A percentile compares a stretch with the other conserved stretches of the same genome.
Conservation (phyloP, 2,797 vertebrate genomes). For the Sebastolobus altivelis region DNA sequence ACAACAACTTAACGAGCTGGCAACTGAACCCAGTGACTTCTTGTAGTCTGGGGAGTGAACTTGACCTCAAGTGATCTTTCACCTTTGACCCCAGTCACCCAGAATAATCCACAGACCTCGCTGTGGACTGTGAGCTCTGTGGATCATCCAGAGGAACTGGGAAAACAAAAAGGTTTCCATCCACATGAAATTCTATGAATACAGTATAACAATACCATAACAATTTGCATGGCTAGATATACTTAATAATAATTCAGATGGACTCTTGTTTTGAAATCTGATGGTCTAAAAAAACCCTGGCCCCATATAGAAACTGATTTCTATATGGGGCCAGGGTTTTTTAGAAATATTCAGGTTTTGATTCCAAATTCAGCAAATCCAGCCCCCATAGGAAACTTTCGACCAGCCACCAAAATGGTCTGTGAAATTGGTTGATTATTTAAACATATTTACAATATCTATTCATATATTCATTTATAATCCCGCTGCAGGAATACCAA, state of each 20-base stretch:
- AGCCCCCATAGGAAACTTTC: not conserved
- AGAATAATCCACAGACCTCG: not conserved
- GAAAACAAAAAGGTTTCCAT: not conserved
- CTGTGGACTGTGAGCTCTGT: not conserved
- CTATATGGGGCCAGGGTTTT: not conserved
- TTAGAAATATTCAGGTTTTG: not conserved
- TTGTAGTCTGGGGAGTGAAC: slow-evolving; percentile 1
- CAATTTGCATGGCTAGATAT: no score
- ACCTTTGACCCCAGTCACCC: slow-evolving; percentile 1
- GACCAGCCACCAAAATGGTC: not conserved
- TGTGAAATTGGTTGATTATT: not conserved
- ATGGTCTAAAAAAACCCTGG: not conserved
- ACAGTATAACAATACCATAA: not conserved
- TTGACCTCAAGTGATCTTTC: slow-evolving; percentile 22
- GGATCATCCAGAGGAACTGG: not conserved
- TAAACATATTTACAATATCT: not conserved
- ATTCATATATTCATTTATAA: not conserved
- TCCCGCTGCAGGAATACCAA: not conserved
- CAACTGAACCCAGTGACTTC: not conserved
- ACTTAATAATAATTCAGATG: not conserved
- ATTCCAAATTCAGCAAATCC: not conserved
- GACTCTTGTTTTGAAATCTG: not conserved
- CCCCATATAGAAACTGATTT: no score
- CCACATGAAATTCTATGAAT: not conserved
- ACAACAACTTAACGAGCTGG: slow-evolving; percentile 11